A percentile compares a stretch with the other conserved stretches of the same genome.
Conservation (phyloP, 2,888 invertebrate genomes). For the Tinea pellionella region DNA sequence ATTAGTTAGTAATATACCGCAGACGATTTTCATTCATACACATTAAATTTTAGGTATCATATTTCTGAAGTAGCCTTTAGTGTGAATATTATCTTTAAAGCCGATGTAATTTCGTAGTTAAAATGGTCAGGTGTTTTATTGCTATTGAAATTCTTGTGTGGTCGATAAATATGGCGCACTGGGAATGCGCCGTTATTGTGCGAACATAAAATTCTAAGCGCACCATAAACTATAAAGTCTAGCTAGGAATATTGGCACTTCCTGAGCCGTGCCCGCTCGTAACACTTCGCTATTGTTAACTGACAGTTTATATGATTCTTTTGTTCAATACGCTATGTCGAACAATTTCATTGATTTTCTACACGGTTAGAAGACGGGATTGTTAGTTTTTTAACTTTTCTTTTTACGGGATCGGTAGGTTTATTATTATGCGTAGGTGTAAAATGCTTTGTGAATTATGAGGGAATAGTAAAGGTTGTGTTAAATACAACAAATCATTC, state of each 20-base stretch:
- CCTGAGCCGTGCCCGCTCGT: constrained; percentile 1
- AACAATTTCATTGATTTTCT: background rate
- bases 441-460: background rate
- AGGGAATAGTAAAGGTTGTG: background rate
- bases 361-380: background rate
- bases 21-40: no score
- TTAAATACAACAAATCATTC: background rate
- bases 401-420: no score
- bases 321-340: background rate
- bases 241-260: constrained; percentile 4
- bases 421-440: background rate
- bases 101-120: background rate
- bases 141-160: constrained; percentile 2
- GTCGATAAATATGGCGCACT: background rate
- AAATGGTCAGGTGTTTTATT: background rate
- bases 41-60: no score
- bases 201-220: background rate
- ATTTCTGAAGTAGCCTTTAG: no score
- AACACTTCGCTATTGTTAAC: background rate
- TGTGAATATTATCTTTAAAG: no score
- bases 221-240: background rate
- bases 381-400: no score
- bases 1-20: no score
- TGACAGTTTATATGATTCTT: background rate
- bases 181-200: background rate